Evolutionary conservation across 2,888 invertebrate species (phyloP).

Genomic region (Pseudococcus viburni): DNA sequence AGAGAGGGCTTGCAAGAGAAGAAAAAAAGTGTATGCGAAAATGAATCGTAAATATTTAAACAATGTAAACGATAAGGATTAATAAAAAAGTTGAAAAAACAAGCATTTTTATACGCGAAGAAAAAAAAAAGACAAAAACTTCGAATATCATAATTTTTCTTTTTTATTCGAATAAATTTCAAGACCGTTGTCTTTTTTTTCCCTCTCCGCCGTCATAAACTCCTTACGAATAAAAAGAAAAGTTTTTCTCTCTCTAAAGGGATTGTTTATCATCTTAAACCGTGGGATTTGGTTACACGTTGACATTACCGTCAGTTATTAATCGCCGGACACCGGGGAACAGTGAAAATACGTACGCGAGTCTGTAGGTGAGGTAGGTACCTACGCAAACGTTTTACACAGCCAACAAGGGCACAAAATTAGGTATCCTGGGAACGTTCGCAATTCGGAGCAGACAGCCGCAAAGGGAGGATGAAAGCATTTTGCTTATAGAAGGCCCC

Average conservation of each 20-base stretch:
- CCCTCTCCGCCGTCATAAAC: not conserved
- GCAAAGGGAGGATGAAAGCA: slow-evolving; percentile 44
- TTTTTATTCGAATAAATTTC: slow-evolving; percentile 23
- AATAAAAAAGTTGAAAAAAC: slow-evolving; percentile 43
- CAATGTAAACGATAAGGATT: slow-evolving; percentile 54
- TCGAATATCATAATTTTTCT: not conserved
- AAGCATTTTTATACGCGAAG: not conserved
- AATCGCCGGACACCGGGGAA: slow-evolving; percentile 8
- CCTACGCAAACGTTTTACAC: not conserved
- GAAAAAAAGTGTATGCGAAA: slow-evolving; percentile 18
- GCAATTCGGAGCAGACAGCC: slow-evolving; percentile 11
- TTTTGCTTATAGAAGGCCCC: slow-evolving; percentile 18
- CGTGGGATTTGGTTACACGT: not conserved
- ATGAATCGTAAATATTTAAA: slow-evolving; percentile 39
- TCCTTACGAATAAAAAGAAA: not conserved
- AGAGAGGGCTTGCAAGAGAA: not conserved
- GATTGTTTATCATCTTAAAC: slow-evolving; percentile 19
- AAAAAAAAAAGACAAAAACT: slow-evolving; percentile 16
- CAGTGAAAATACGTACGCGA: not conserved
- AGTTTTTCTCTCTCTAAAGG: not conserved
- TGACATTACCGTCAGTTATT: slow-evolving; percentile 42
- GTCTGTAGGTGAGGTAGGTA: too few species aligned
- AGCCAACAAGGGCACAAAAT: not conserved
- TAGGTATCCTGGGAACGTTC: slow-evolving; percentile 22
- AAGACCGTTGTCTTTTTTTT: not conserved